Evolutionary conservation across 1,140 invertebrate species (phyloP).

Genomic region (Lordiphosa mommai): DNA sequence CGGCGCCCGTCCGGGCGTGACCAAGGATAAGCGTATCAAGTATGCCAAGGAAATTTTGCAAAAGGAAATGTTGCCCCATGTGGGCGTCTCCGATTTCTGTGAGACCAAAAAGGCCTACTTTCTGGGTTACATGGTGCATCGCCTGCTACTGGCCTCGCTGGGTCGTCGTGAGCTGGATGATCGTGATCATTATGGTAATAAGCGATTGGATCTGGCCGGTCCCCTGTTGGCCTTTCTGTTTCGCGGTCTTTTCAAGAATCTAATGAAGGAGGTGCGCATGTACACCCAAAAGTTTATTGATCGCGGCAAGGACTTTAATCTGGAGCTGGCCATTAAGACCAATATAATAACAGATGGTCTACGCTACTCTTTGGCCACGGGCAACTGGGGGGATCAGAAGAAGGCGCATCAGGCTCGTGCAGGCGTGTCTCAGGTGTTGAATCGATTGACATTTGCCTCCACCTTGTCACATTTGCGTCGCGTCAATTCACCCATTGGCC

Average conservation of each 20-base stretch:
- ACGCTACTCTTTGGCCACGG: conserved; percentile 97
- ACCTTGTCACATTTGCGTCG: conserved; percentile 98
- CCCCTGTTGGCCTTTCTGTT: conserved; percentile 97
- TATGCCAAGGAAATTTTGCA: conserved; percentile 99
- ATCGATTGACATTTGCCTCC: conserved; percentile 97
- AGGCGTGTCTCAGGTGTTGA: conserved; percentile 95
- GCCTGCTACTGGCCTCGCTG: conserved; percentile 94
- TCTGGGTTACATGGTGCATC: conserved; percentile 99
- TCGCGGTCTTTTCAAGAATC: conserved; percentile 94
- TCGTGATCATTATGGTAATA: conserved; percentile 99
- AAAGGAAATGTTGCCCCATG: conserved; percentile 99
- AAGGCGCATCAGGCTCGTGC: conserved; percentile 99
- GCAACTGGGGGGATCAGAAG: conserved; percentile 99
- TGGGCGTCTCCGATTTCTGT: conserved; percentile 99
- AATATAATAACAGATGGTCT: conserved; percentile 99
- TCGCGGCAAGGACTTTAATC: conserved; percentile 98
- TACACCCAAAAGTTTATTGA: conserved; percentile 99
- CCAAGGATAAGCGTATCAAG: conserved; percentile 98
- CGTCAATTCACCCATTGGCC: conserved; percentile 98
- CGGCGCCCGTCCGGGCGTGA: conserved; percentile 97
- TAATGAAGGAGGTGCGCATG: conserved; percentile 97
- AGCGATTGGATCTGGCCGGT: conserved; percentile 97
- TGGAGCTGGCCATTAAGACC: conserved; percentile 98
- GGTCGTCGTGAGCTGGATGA: conserved; percentile 98
- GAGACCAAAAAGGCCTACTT: conserved; percentile 99